Conservation (phyloP, 1,140 invertebrate species). For the Chironomus tepperi region DNA sequence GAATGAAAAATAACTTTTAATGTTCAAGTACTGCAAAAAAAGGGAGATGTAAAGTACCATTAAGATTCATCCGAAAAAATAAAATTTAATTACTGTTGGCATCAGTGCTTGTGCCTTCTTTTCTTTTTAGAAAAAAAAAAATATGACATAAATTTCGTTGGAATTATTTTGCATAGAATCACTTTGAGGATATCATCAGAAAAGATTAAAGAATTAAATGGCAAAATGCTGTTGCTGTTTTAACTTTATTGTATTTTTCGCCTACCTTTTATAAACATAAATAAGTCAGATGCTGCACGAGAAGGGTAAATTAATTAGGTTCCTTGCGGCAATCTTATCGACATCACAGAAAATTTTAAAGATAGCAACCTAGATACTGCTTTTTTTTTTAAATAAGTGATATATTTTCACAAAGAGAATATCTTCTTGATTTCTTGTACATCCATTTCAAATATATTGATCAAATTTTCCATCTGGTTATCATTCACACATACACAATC, state of each 20-base stretch:
- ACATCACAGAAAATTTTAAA: not conserved
- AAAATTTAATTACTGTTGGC: conserved; percentile 13
- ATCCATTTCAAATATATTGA: too few species aligned
- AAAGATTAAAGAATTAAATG: conserved; percentile 19
- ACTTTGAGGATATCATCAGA: not conserved
- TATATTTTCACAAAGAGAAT: too few species aligned
- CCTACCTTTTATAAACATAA: not conserved
- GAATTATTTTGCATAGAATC: too few species aligned
- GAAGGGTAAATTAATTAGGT: conserved; percentile 18
- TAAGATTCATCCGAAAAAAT: not conserved
- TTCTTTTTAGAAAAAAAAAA: not conserved
- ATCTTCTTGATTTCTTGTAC: too few species aligned
- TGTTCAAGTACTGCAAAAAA: not conserved
- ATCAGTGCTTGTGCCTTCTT: too few species aligned
- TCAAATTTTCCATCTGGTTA: too few species aligned
- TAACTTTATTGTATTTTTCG: not conserved
- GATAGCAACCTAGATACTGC: too few species aligned
- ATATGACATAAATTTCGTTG: not conserved
- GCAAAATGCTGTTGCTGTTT: not conserved
- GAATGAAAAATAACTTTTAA: not conserved
- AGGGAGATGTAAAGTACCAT: not conserved
- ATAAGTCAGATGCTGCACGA: not conserved
- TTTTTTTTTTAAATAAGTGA: too few species aligned
- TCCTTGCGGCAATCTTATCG: not conserved
- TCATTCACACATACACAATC: too few species aligned